These are phyloP conservation scores for Bombyx mandarina DNA, from an alignment of 1,140 invertebrate genomes.

Conservation along the genomic window DNA sequence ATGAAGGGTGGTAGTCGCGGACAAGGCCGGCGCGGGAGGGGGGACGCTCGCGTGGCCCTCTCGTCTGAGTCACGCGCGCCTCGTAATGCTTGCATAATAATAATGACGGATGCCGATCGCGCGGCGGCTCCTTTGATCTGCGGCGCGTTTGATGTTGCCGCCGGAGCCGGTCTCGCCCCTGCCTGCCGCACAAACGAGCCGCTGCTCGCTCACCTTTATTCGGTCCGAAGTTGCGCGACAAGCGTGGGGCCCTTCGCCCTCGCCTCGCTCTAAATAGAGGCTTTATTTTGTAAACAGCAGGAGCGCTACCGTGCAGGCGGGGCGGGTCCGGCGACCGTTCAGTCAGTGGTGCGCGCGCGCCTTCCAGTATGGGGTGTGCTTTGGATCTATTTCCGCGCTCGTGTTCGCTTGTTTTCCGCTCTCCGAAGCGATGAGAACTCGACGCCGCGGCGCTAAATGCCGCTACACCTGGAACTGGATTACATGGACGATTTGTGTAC, in stretches of 20 bases:
- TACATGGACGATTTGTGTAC: conserved; percentile 61
- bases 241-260: conserved; percentile 50
- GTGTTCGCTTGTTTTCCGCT: conserved; percentile 4
- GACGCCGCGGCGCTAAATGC: conserved; percentile 22
- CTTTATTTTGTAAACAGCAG: conserved; percentile 65
- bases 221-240: conserved; percentile 59
- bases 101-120: conserved; percentile 70
- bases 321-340: conserved; percentile 22
- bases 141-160: conserved; percentile 64
- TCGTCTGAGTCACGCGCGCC: conserved; percentile 66
- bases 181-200: conserved; percentile 52
- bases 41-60: conserved; percentile 62
- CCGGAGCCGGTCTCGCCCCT: conserved; percentile 55
- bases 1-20: conserved; percentile 29
- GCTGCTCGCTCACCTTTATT: conserved; percentile 11
- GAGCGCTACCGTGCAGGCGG: conserved; percentile 45
- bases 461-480: conserved; percentile 29
- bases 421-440: conserved; percentile 33
- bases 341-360: conserved; percentile 24
- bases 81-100: conserved; percentile 70
- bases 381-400: conserved; percentile 7
- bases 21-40: conserved; percentile 34
- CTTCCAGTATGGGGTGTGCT: conserved; percentile 33
- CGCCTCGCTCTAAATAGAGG: conserved; percentile 62
- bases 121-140: conserved; percentile 67